Conservation (phyloP, 2,797 vertebrate genomes). For the Diplodus puntazzo region DNA sequence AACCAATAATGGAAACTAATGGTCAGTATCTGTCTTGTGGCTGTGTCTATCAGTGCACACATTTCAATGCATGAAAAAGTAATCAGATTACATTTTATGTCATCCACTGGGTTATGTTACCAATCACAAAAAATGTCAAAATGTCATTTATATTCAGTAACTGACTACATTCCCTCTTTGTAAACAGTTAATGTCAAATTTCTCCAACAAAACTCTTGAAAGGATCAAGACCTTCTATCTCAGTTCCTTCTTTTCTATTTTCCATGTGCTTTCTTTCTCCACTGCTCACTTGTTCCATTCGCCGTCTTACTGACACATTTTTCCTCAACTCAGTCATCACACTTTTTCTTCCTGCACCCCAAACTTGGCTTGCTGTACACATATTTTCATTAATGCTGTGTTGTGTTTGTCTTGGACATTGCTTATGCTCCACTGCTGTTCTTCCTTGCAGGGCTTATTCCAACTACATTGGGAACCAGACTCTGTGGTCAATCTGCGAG, state of each 20-base stretch:
- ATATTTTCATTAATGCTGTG: conserved; percentile 1
- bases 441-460: conserved; percentile 48
- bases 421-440: not conserved
- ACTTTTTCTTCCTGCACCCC: not conserved
- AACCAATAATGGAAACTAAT: not conserved
- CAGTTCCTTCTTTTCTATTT: not conserved
- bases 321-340: conserved; percentile 26
- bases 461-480: conserved; percentile 81
- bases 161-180: too few relatives aligned
- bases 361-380: conserved; percentile 5
- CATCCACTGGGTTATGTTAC: too few relatives aligned
- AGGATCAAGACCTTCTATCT: not conserved
- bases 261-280: conserved; percentile 17
- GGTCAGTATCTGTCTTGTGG: not conserved
- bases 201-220: not conserved
- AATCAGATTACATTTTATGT: too few relatives aligned
- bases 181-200: not conserved
- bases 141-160: conserved; percentile 2
- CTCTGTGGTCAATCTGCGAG: conserved; percentile 74
- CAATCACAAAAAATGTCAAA: not conserved
- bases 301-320: conserved; percentile 34
- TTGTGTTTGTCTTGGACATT: not conserved
- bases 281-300: conserved; percentile 39
- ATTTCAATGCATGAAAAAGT: too few relatives aligned
- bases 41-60: too few relatives aligned